A percentile compares a stretch with the other conserved stretches of the same genome.
Conservation (phyloP, 2,797 vertebrate genomes). For the Labeo calbasu region DNA sequence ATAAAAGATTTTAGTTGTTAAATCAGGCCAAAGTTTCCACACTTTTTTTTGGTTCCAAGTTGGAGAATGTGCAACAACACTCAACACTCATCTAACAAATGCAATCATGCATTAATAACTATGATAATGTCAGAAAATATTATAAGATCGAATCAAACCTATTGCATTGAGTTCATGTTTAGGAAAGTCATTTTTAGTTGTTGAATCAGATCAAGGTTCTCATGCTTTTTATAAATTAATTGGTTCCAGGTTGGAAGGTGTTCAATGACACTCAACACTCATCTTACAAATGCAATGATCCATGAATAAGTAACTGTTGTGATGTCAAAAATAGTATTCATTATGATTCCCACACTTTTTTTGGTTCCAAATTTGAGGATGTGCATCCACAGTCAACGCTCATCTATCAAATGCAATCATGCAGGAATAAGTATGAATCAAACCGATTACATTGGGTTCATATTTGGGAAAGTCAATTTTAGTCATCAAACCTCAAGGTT, state of each 20-base stretch:
- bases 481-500: no score
- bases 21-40: background rate
- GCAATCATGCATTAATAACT: background rate
- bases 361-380: no score
- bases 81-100: background rate
- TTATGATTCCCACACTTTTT: no score
- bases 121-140: background rate
- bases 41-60: background rate
- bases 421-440: background rate
- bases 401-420: background rate
- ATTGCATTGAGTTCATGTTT: no score
- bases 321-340: no score
- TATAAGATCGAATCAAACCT: no score
- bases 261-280: background rate
- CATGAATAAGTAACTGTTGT: background rate
- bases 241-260: background rate
- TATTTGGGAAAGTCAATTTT: no score
- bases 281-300: background rate
- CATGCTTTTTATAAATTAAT: background rate
- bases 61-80: background rate
- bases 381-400: no score
- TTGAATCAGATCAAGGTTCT: background rate
- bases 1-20: background rate
- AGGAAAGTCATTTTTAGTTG: background rate
- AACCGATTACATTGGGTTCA: no score